phyloP scores from a whole-genome alignment of 2,888 invertebrate genomes.

The Tetrapedia diversipes region DNA sequence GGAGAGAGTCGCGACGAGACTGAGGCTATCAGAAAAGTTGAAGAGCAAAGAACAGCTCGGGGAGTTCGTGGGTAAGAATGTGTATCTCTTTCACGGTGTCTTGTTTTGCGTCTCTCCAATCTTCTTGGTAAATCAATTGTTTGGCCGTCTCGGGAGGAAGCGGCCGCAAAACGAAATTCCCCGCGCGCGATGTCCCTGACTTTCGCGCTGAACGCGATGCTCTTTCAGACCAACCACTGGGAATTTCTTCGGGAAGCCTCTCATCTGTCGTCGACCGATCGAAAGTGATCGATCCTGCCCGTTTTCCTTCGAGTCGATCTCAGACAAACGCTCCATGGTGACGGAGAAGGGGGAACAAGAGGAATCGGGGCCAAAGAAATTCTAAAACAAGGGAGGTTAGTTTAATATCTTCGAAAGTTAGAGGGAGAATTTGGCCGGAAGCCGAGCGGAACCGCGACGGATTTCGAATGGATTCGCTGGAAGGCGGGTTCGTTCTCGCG shows the following conservation, averaged over 20 bases:
- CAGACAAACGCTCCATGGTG: too few relatives aligned
- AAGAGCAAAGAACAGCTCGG: background rate
- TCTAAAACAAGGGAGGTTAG: constrained; percentile 1
- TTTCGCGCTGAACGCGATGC: constrained; percentile 17
- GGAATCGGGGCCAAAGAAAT: background rate
- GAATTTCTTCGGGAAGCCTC: background rate
- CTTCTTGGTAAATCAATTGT: constrained; percentile 30
- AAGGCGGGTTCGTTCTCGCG: background rate
- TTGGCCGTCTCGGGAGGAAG: constrained; percentile 23
- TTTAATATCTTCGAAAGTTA: constrained; percentile 32
- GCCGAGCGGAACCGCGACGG: constrained; percentile 27
- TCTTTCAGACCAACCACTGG: background rate
- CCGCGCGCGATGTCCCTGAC: constrained; percentile 17
- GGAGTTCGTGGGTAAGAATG: background rate
- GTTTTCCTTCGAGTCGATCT: background rate
- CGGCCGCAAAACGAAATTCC: constrained; percentile 20
- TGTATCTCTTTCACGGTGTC: constrained; percentile 13
- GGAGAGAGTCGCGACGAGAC: background rate
- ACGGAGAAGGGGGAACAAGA: too few relatives aligned
- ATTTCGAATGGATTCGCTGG: constrained; percentile 13
- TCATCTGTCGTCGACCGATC: background rate
- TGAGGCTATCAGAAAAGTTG: background rate
- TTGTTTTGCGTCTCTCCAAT: constrained; percentile 20
- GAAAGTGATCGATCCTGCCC: constrained; percentile 11
- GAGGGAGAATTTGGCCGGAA: constrained; percentile 28